phyloP scores from a whole-genome alignment of 2,888 invertebrate species.

The Oxycera nigricornis region DNA sequence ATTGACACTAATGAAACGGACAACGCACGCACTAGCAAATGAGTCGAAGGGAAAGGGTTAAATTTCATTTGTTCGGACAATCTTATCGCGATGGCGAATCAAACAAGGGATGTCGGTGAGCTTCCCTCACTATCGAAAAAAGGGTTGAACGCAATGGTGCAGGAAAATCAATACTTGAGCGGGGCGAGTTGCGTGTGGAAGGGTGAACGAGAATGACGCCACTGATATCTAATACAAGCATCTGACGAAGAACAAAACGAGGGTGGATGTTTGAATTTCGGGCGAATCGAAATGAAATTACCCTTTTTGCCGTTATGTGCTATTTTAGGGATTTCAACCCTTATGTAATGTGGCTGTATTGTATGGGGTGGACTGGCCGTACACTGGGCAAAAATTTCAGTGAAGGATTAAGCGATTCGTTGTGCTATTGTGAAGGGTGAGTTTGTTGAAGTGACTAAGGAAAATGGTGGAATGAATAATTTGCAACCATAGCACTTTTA shows the following conservation, averaged over 20 bases:
- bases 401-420: slow-evolving; percentile 22
- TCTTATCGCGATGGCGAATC: slow-evolving; percentile 19
- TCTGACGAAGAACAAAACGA: background rate
- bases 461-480: slow-evolving; percentile 19
- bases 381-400: background rate
- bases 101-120: background rate
- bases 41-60: slow-evolving; percentile 1
- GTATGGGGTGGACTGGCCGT: background rate
- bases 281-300: slow-evolving; percentile 38
- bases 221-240: background rate
- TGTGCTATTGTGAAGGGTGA: background rate
- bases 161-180: slow-evolving; percentile 20
- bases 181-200: background rate
- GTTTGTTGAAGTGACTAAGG: background rate
- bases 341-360: slow-evolving; percentile 35
- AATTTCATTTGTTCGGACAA: background rate
- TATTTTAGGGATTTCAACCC: slow-evolving; percentile 43
- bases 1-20: slow-evolving; percentile 11
- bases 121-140: background rate
- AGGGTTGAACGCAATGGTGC: slow-evolving; percentile 2
- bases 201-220: background rate
- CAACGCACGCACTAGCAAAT: background rate
- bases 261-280: background rate
- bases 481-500: background rate
- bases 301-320: slow-evolving; percentile 40